Evolutionary conservation across 2,888 invertebrate species (phyloP), one percentile per base, ranked within the genome.

Genomic region (Pollenia labialis): DNA sequence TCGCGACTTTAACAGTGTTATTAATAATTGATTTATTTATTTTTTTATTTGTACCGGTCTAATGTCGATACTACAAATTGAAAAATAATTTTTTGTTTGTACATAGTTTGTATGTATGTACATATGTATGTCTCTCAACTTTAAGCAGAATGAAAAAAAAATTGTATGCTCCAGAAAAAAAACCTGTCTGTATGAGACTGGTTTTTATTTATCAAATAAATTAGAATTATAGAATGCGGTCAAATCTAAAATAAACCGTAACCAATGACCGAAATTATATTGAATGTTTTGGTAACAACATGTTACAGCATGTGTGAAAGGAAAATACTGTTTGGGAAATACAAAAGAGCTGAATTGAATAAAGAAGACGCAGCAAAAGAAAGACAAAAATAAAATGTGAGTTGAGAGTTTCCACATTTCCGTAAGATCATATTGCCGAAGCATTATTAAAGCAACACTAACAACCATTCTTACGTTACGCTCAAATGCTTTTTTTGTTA

Each of bases 241-340:
- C 88, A 88, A 88, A 84, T 87, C 76, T 84, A 82, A 85, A 85
- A 87, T 77, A 77, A 77, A 88, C 88, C 87, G 88, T 88, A 88
- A 85, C 85, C 88, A 88, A 88, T 88, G 88, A 88, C 87, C 87
- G 88, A 88, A 87, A 88, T 88, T 74, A 58, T 81, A 81, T 69
- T 87, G 74, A 81, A 81, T 77, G 68, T 16, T 64, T 54, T 74
- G n/a, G 12, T 40, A 64, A 50, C 40, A 23, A 50, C 40, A 23
- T 69, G 42, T 50, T 32, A 44, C 42, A 60, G n/a, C 32, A 54
- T 14, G 14, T 23, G 18, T 58, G 72, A 23, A 58, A 6, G 48
- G 44, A 76, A 66, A 12, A 56, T 18, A 56, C 48, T 32, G 46
- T 11, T 56, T 16, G 6, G 46, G 4, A n/a, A 46, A 50, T 32